These are phyloP conservation scores for Agrochola lota DNA, from an alignment of 2,888 invertebrate species.

Conservation along the genomic window DNA sequence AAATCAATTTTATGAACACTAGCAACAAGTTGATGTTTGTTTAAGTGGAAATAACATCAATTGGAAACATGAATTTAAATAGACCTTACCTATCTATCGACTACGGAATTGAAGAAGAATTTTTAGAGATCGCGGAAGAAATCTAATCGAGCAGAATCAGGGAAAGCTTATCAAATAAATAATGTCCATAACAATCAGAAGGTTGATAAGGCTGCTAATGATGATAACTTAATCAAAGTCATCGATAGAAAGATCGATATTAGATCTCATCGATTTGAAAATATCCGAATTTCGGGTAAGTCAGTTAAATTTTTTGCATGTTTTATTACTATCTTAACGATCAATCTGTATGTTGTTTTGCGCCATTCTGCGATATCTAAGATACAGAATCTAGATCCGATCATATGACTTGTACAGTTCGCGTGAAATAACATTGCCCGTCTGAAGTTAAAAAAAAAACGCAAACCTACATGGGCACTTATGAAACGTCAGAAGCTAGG, in stretches of 20 bases:
- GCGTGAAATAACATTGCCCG: too few species aligned
- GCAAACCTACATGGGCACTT: too few species aligned
- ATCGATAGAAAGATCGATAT: slow-evolving; percentile 4
- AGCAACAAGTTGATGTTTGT: too few species aligned
- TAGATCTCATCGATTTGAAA: slow-evolving; percentile 14
- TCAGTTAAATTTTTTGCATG: slow-evolving; percentile 15
- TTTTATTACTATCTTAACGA: slow-evolving; percentile 30
- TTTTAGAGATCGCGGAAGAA: background rate
- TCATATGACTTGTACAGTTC: slow-evolving; percentile 6
- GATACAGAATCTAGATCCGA: slow-evolving; percentile 20
- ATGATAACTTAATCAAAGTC: slow-evolving; percentile 7
- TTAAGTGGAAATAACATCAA: too few species aligned
- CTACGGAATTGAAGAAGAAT: too few species aligned
- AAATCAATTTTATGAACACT: too few species aligned
- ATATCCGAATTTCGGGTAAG: slow-evolving; percentile 9
- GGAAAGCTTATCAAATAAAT: background rate
- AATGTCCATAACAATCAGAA: background rate
- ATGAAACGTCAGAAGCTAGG: too few species aligned
- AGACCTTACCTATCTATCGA: too few species aligned
- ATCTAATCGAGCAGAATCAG: background rate
- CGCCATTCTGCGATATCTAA: slow-evolving; percentile 21
- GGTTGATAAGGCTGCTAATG: slow-evolving; percentile 4
- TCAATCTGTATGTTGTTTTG: slow-evolving; percentile 22
- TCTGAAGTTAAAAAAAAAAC: too few species aligned
- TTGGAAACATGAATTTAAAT: too few species aligned